These are phyloP conservation scores for Syrmaticus mikado DNA, from an alignment of 2,113 vertebrate species.

Conservation along the genomic window DNA sequence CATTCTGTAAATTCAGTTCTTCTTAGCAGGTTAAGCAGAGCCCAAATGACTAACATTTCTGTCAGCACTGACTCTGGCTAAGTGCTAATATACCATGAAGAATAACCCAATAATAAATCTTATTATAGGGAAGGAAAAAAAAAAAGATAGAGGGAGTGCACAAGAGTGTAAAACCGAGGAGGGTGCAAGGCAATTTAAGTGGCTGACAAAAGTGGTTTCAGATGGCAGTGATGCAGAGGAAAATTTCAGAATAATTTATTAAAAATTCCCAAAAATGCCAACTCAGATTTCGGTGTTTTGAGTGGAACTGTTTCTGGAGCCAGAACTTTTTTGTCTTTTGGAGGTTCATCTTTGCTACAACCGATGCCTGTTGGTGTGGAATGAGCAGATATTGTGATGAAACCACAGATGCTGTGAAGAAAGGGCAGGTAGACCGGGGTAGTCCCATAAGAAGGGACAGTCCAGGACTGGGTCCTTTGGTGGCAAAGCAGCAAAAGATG, in stretches of 20 bases:
- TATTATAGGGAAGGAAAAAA: background rate
- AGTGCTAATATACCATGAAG: constrained; percentile 74
- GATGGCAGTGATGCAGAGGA: background rate
- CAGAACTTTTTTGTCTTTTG: background rate
- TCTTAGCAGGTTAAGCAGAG: constrained; percentile 80
- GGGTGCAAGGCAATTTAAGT: constrained; percentile 25
- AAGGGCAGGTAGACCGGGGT: background rate
- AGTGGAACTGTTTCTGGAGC: background rate
- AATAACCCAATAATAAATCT: constrained; percentile 74
- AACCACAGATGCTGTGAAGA: background rate
- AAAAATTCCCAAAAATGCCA: constrained; percentile 6
- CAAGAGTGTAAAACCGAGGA: constrained; percentile 25
- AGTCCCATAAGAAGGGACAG: background rate
- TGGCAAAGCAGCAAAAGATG: rapidly evolving
- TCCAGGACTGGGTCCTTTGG: background rate
- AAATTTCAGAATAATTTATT: constrained; percentile 16
- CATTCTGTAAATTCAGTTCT: constrained; percentile 81
- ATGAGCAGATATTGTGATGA: background rate
- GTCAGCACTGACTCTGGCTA: constrained; percentile 66
- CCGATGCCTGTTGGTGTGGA: background rate
- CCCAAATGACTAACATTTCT: constrained; percentile 81
- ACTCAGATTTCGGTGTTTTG: background rate
- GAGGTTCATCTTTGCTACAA: background rate
- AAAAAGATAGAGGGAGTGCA: background rate
- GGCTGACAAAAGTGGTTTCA: constrained; percentile 1